Conservation (phyloP, 2,113 vertebrate species). For the Pygoscelis antarcticus region DNA sequence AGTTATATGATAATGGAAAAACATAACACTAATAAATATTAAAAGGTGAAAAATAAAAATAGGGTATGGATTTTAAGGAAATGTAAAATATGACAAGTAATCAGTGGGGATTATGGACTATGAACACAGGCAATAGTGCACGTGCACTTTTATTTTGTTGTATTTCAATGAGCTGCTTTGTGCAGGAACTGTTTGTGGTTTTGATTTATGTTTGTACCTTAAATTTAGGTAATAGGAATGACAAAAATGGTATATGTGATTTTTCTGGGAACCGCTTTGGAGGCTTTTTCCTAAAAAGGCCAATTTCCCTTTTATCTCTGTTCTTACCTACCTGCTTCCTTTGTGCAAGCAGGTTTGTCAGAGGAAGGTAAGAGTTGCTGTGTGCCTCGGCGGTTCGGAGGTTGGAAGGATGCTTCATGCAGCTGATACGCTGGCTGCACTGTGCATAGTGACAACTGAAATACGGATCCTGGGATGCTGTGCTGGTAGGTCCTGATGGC, state of each 20-base stretch:
- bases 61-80: not conserved
- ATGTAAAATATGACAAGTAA: not conserved
- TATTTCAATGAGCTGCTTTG: not conserved
- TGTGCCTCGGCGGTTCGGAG: not conserved
- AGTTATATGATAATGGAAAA: not conserved
- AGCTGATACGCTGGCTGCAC: slow-evolving; percentile 65
- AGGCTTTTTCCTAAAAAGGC: not conserved
- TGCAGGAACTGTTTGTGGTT: not conserved
- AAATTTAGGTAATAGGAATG: not conserved
- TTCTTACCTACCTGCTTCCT: not conserved
- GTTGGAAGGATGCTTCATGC: slow-evolving; percentile 52
- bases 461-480: slow-evolving; percentile 65
- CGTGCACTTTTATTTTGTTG: not conserved
- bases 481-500: slow-evolving; percentile 70
- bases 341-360: not conserved
- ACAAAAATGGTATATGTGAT: not conserved
- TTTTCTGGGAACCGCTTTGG: slow-evolving; percentile 19
- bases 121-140: not conserved
- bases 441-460: slow-evolving; percentile 65
- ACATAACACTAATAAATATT: not conserved
- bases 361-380: not conserved
- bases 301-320: not conserved
- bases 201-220: not conserved
- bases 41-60: not conserved
- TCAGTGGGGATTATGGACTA: not conserved